Evolutionary conservation across 2,888 invertebrate genomes (phyloP).

Genomic region (Tipula vernalis): DNA sequence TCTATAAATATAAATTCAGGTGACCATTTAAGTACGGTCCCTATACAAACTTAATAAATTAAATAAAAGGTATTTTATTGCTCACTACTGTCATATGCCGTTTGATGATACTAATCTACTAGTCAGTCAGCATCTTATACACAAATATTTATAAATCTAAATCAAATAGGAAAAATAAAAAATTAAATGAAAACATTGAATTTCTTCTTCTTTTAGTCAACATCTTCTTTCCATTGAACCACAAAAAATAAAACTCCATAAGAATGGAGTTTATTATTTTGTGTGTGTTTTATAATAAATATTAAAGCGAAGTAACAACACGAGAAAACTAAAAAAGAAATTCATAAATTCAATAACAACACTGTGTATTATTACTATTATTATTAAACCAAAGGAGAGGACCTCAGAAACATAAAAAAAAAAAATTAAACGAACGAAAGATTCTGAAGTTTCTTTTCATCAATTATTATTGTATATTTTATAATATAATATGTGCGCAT

Average conservation of each 20-base stretch:
- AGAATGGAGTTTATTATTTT: neutral
- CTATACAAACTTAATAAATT: neutral
- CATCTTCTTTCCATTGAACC: neutral
- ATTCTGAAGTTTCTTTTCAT: constrained; percentile 4
- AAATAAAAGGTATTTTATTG: neutral
- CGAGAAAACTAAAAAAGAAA: neutral
- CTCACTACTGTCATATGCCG: neutral
- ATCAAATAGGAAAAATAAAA: neutral
- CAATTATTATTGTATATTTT: neutral
- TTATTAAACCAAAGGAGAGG: neutral
- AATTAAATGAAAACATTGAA: neutral
- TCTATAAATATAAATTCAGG: too few relatives aligned
- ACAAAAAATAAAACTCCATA: neutral
- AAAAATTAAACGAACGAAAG: neutral
- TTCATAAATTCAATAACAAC: neutral
- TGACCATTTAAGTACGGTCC: neutral
- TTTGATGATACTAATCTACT: neutral
- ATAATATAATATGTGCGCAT: neutral
- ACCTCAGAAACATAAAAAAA: neutral
- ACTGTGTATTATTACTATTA: neutral
- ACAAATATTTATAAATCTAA: neutral
- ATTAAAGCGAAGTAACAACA: neutral
- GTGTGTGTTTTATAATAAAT: neutral
- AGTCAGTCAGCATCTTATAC: neutral
- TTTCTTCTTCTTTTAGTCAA: neutral